Base-by-base conservation (phyloP, 2,797 vertebrate genomes). In the Philypnodon macrostomus region DNA sequence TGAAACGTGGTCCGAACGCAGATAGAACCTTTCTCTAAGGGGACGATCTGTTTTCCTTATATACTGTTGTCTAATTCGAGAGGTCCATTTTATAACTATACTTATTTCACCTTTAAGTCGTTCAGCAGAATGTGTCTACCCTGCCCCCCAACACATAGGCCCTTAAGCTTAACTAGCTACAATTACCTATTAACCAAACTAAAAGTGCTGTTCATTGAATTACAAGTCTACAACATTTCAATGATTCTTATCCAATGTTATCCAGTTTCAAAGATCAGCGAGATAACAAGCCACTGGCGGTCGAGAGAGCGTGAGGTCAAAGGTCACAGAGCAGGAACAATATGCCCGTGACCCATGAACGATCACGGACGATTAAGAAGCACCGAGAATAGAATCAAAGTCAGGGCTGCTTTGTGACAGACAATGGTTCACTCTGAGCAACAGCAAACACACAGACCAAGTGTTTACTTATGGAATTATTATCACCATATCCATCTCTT, bases 241-340 rank as follows among this genome's bases (percentile, higher is more conserved):
- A 0, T 14, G 32, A 31, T 55, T 17, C 37, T 45, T 40, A 47
- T 63, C 41, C 10, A 8, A 23, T 19, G 37, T 61, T 32, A 52
- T 47, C 55, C 38, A 37, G 31, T 53, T 51, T 58, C 52, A 50
- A 35, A 34, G 10, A 60, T 54, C 44, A 52, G 50, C 29, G n/a
- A 46, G 60, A 75, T 64, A 50, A 67, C 69, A 52, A 62, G 59
- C 53, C 54, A 49, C 32, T 48, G 27, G 42, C 12, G 49, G 51
- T 54, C 31, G 29, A 27, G 45, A 64, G 73, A 52, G 64, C 53
- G 61, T 29, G 53, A 56, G 59, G 67, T 73, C 58, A 70, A 52
- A 75, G 78, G 80, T 82, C 80, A 79, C 55, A 67, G 77, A 80
- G 75, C 69, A 57, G 33, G 11, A 58, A 79, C 72, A 84, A 73